Evolutionary conservation across 2,113 vertebrate species (phyloP).

Genomic region (Mirza zaza): DNA sequence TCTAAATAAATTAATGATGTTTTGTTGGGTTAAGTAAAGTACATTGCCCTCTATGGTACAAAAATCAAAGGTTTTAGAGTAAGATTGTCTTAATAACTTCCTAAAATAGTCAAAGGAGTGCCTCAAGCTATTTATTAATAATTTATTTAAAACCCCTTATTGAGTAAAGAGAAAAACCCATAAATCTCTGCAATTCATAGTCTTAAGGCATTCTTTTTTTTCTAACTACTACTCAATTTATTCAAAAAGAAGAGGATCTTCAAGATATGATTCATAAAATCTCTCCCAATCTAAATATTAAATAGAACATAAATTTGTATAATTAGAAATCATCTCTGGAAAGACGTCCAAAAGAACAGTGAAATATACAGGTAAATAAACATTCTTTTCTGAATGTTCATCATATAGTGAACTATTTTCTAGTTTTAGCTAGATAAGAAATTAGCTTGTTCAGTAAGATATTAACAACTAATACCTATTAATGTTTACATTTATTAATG

Average conservation of each 20-base stretch:
- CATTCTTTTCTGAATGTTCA: background rate
- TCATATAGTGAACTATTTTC: background rate
- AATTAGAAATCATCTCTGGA: background rate
- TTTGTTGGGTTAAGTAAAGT: constrained; percentile 49
- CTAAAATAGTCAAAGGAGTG: constrained; percentile 19
- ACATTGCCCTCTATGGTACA: background rate
- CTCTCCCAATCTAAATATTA: constrained; percentile 12
- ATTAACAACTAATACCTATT: background rate
- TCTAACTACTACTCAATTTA: background rate
- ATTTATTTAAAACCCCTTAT: constrained; percentile 12
- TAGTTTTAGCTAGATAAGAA: background rate
- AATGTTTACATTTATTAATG: background rate
- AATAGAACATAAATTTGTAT: background rate
- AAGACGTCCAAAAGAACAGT: background rate
- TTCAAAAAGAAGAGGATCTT: background rate
- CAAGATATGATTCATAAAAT: constrained; percentile 23
- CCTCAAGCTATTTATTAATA: background rate
- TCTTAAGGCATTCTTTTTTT: background rate
- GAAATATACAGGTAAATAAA: background rate
- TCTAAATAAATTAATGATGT: constrained; percentile 55
- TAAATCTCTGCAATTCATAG: constrained; percentile 20
- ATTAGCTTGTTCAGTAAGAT: background rate
- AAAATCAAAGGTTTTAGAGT: constrained; percentile 49
- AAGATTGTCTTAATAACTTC: constrained; percentile 39
- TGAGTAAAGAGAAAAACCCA: constrained; percentile 36